phyloP scores from a whole-genome alignment of 1,140 invertebrate species.

The Diuraphis noxia region DNA sequence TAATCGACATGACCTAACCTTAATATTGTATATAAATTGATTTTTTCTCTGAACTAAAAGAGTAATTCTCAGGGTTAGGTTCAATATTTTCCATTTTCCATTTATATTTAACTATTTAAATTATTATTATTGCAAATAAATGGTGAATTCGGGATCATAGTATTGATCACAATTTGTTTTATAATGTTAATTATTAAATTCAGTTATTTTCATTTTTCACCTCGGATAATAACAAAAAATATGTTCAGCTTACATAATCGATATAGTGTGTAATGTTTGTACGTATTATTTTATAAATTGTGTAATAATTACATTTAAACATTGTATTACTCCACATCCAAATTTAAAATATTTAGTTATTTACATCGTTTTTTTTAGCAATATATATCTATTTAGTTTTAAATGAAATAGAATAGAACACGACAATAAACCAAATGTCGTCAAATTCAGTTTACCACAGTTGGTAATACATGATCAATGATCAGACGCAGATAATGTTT shows the following conservation, averaged over 20 bases:
- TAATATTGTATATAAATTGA: background rate
- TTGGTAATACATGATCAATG: background rate
- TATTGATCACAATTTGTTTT: background rate
- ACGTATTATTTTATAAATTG: background rate
- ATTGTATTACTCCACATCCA: background rate
- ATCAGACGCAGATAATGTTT: background rate
- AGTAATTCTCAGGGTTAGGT: too few relatives aligned
- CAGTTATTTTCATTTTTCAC: too few relatives aligned
- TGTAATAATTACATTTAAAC: background rate
- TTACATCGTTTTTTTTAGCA: background rate
- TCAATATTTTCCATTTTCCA: background rate
- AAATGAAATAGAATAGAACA: background rate
- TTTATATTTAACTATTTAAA: background rate
- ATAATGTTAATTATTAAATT: background rate
- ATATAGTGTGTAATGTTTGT: background rate
- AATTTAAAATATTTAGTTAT: slow-evolving; percentile 6
- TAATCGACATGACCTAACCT: too few relatives aligned
- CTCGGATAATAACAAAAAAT: background rate
- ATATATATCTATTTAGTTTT: too few relatives aligned
- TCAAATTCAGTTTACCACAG: background rate
- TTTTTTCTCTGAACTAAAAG: background rate
- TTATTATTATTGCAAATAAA: background rate
- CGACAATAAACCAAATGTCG: background rate
- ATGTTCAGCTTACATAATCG: background rate
- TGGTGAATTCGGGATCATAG: background rate